Percentiles rank a stretch among this genome's conserved stretches.
These are phyloP conservation scores for Zoanthus gigantus DNA, from an alignment of 92 coral and sea anemone genomes.

Conservation along the genomic window DNA sequence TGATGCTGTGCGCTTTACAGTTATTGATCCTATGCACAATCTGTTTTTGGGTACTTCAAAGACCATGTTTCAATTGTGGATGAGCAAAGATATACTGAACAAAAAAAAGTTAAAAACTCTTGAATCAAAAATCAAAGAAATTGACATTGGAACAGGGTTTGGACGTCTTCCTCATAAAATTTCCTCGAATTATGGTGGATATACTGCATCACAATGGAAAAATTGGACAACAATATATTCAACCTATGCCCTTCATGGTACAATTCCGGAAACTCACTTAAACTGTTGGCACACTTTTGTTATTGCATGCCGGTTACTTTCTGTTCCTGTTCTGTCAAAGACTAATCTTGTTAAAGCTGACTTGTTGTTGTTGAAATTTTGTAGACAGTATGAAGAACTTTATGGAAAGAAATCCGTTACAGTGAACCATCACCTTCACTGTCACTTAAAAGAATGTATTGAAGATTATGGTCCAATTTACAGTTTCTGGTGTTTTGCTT, in stretches of 20 bases:
- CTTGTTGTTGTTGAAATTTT: constrained; percentile 16
- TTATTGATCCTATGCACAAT: constrained; percentile 30
- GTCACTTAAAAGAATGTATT: constrained; percentile 2
- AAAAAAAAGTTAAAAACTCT: background rate
- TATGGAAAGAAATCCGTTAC: constrained; percentile 30
- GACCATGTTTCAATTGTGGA: background rate
- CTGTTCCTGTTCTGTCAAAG: constrained; percentile 16
- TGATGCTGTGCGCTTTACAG: constrained; percentile 21
- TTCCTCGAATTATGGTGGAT: background rate
- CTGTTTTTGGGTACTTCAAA: background rate
- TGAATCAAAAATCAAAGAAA: background rate
- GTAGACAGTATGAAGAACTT: constrained; percentile 25
- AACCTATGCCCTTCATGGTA: background rate
- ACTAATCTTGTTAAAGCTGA: constrained; percentile 23
- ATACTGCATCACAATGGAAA: constrained; percentile 5
- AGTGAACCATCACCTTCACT: constrained; percentile 10
- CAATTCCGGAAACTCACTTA: constrained; percentile 2
- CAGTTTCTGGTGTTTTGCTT: constrained; percentile 10
- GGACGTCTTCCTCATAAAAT: constrained; percentile 19
- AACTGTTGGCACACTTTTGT: constrained; percentile 33
- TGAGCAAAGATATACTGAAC: background rate
- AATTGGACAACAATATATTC: constrained; percentile 9
- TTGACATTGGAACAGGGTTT: constrained; percentile 1
- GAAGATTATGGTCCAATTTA: constrained; percentile 1
- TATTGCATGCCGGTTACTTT: constrained; percentile 16